Base-by-base conservation (phyloP, 2,888 invertebrate species). In the Ephialtes manifestator region DNA sequence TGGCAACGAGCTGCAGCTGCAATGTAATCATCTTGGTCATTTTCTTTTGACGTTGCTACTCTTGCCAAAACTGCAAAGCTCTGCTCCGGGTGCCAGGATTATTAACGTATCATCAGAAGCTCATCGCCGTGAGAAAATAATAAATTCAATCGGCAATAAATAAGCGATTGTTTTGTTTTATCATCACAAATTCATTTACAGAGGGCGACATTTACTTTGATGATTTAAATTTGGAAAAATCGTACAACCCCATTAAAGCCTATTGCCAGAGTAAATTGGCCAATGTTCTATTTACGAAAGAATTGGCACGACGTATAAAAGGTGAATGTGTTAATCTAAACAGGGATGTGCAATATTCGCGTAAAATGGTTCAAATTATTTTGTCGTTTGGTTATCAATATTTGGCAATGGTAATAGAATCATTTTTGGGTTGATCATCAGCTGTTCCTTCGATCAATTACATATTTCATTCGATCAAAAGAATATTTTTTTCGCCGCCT, bases 231-330 rank as follows among this genome's bases (percentile, higher is more conserved):
- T 96, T 95, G 88, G 96, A 97, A 88, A 95, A 94, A 87, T 92
- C 94, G 0, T 98, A 98, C 89, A 95, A 95, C 87, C 94, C 96
- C 4, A 91, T 95, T 5, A 95, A 95, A 75, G 97, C 97, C 0
- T 98, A 98, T 90, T 94, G 94, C 39, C 97, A 97, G 92, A 97
- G 97, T 92, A 98, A 98, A 95, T 93, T 97, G 74, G 97, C 97
- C 0, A 97, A 97, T 91, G 93, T 98, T 58, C 92, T 98, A 60
- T 98, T 98, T 90, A 95, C 97, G 0, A 95, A 94, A 87, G 96
- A 97, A 92, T 94, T 98, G 43, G 95, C 96, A 0, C 95, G 95
- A 79, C 95, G 96, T 91, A 92, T 97, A n/a, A 94, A 96, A 95
- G 96, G 93, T 93, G 84, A 81, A 15, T 18, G 67, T n/a, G 8